Conservation (phyloP, 2,797 vertebrate genomes). For the Cryptoprocta ferox region DNA sequence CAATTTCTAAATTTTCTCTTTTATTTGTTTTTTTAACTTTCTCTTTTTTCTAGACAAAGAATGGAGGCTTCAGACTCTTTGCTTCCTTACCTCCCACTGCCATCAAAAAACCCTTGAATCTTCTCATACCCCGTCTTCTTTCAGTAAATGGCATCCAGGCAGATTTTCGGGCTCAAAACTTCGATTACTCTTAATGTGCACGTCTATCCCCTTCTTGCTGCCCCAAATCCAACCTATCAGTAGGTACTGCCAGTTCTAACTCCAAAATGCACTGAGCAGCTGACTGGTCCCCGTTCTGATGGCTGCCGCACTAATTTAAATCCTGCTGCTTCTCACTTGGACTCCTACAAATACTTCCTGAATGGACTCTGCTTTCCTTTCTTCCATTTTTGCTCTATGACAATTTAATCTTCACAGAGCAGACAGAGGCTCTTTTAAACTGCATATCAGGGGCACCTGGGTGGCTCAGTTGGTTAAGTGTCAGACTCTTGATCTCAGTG, state of each 20-base stretch:
- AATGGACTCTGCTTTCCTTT: background rate
- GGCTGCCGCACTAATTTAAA: background rate
- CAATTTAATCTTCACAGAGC: background rate
- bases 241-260: background rate
- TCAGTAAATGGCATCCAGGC: background rate
- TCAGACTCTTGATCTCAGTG: too few species aligned
- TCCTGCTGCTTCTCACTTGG: background rate
- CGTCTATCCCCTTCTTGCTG: background rate
- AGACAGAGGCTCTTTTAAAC: background rate
- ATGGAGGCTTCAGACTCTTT: background rate
- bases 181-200: background rate
- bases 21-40: background rate
- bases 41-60: background rate
- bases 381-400: background rate
- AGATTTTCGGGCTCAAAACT: background rate
- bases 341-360: background rate
- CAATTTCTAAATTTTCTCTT: background rate
- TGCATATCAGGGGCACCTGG: too few species aligned
- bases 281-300: background rate
- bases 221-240: background rate
- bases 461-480: too few species aligned
- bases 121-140: background rate
- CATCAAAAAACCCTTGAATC: background rate
- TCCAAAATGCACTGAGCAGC: background rate
- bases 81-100: fast-evolving